phyloP scores from a whole-genome alignment of 2,888 invertebrate genomes.

The Silvanus unidentatus region DNA sequence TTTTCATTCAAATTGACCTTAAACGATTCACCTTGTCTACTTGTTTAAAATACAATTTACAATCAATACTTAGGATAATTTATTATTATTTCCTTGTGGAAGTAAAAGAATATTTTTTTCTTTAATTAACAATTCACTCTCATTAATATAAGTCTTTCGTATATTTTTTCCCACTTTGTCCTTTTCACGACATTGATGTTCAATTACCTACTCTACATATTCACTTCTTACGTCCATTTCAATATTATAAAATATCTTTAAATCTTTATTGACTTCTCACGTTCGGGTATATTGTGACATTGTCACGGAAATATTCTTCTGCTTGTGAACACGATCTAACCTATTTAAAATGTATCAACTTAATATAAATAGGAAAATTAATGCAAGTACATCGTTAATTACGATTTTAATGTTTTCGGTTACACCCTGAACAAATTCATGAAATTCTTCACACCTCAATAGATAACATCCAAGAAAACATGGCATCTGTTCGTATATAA shows the following conservation, averaged over 20 bases:
- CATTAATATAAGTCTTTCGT: no score
- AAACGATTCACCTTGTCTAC: no score
- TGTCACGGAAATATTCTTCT: slow-evolving; percentile 25
- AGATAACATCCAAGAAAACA: slow-evolving; percentile 11
- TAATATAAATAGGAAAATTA: no score
- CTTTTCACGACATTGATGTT: slow-evolving; percentile 7
- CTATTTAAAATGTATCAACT: slow-evolving; percentile 26
- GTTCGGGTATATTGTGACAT: slow-evolving; percentile 27
- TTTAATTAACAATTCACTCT: no score
- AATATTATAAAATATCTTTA: slow-evolving; percentile 15
- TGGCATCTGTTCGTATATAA: neutral
- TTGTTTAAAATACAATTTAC: no score
- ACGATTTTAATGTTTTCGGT: slow-evolving; percentile 21
- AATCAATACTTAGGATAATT: no score
- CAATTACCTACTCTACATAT: slow-evolving; percentile 9
- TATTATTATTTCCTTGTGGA: no score
- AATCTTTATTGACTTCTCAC: slow-evolving; percentile 30
- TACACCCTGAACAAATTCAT: slow-evolving; percentile 21
- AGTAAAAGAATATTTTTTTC: no score
- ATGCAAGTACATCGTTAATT: slow-evolving; percentile 17
- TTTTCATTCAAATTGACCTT: no score
- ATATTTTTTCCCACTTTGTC: no score
- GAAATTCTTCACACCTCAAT: slow-evolving; percentile 13
- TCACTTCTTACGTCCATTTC: no score
- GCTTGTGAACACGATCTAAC: slow-evolving; percentile 23